These are phyloP conservation scores for Megalonaias nervosa DNA, from an alignment of 1,140 invertebrate species.

Conservation along the genomic window DNA sequence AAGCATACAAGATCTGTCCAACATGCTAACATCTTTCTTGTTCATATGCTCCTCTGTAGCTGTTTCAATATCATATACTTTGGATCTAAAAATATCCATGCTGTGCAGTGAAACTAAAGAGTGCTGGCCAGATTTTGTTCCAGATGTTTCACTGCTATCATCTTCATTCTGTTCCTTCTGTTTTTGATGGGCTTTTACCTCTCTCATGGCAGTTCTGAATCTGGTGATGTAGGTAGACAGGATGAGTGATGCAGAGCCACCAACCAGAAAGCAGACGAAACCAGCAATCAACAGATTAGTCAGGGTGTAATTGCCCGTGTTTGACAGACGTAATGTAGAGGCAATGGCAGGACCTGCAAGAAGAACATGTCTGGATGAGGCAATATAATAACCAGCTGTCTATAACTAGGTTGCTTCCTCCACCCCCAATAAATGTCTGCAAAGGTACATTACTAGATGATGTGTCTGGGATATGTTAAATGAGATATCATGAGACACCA, in stretches of 20 bases:
- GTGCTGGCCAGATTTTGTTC: not conserved
- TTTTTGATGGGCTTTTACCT: constrained; percentile 8
- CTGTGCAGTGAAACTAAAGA: constrained; percentile 17
- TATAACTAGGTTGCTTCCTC: too few species aligned
- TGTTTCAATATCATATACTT: constrained; percentile 25
- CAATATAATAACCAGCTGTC: too few species aligned
- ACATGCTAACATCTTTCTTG: constrained; percentile 14
- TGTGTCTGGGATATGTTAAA: too few species aligned
- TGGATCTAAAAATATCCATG: constrained; percentile 14
- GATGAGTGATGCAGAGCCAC: constrained; percentile 23
- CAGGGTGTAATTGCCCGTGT: not conserved
- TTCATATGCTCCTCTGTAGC: constrained; percentile 4
- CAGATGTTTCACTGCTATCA: too few species aligned
- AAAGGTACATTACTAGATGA: too few species aligned
- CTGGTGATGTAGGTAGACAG: constrained; percentile 23
- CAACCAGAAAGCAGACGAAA: constrained; percentile 14
- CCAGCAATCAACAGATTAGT: constrained; percentile 28
- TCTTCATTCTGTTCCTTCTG: constrained; percentile 10
- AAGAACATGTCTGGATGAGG: too few species aligned
- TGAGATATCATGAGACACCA: too few species aligned
- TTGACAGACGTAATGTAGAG: too few species aligned
- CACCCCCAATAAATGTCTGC: too few species aligned
- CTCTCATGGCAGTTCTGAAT: constrained; percentile 28
- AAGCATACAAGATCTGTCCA: constrained; percentile 21
- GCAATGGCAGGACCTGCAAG: too few species aligned